These are phyloP conservation scores for Cercopithecus neglectus DNA, from an alignment of 2,797 vertebrate species.

Conservation along the genomic window DNA sequence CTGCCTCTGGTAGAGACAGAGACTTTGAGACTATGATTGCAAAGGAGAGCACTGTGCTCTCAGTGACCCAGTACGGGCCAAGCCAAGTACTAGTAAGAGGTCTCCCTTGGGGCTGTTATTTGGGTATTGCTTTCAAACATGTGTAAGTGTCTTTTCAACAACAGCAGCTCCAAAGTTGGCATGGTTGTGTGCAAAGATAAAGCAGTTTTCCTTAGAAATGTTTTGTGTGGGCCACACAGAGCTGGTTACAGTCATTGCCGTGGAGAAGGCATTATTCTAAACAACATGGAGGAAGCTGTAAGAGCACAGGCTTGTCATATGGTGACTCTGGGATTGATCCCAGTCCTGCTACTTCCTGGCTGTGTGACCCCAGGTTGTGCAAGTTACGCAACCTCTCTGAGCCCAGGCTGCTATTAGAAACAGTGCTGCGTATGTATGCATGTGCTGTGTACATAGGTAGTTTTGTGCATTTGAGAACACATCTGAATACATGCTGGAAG, in stretches of 20 bases:
- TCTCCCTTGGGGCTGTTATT: neutral
- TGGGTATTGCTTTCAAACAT: neutral
- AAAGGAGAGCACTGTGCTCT: neutral
- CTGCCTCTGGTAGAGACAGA: neutral
- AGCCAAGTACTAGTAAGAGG: neutral
- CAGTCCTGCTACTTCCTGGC: neutral
- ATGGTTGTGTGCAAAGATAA: neutral
- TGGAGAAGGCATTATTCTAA: neutral
- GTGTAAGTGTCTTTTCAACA: neutral
- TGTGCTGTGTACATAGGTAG: neutral
- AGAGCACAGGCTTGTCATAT: neutral
- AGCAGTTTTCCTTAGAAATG: neutral
- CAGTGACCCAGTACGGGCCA: neutral
- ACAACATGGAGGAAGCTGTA: neutral
- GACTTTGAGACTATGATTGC: neutral
- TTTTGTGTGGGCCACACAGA: neutral
- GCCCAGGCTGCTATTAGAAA: neutral
- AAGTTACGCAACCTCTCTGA: neutral
- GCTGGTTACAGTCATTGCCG: rapidly evolving
- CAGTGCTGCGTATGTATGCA: neutral
- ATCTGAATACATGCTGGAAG: neutral
- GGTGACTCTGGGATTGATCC: no score
- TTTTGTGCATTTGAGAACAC: neutral
- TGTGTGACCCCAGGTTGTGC: neutral
- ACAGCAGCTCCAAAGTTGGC: neutral